Evolutionary conservation across 2,113 vertebrate genomes (phyloP).

Genomic region (Eurystomus gularis): DNA sequence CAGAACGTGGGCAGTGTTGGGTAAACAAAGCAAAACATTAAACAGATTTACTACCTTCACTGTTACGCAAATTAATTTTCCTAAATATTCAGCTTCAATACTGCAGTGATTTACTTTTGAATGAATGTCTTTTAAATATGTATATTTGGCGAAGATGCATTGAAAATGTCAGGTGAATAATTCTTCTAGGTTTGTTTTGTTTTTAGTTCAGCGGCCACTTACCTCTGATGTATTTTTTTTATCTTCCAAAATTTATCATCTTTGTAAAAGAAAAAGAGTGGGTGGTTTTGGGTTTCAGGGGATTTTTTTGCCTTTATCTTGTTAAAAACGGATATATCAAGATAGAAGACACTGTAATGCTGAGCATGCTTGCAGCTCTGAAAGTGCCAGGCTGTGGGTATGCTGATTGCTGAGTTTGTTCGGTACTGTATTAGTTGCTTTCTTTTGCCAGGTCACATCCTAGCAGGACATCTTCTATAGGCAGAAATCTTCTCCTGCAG

Average conservation of each 20-base stretch:
- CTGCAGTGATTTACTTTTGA: not conserved
- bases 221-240: not conserved
- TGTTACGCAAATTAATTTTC: not conserved
- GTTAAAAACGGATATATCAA: not conserved
- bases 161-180: not conserved
- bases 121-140: not conserved
- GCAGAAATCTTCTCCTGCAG: not conserved
- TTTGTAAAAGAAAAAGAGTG: not conserved
- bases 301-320: not conserved
- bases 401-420: not conserved
- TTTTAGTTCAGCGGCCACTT: not conserved
- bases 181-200: not conserved
- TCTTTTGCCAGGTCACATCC: not conserved
- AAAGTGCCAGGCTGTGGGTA: not conserved
- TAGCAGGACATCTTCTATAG: not conserved
- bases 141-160: rapidly evolving
- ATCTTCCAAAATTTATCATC: not conserved
- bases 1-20: rapidly evolving
- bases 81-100: not conserved
- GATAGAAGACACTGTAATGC: not conserved
- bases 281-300: rapidly evolving
- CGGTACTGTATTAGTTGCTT: not conserved
- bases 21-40: not conserved
- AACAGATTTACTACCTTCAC: not conserved
- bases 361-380: not conserved